A percentile compares a stretch with the other conserved stretches of the same genome.
phyloP scores from a whole-genome alignment of 2,113 vertebrate genomes.

The Perca flavescens region DNA sequence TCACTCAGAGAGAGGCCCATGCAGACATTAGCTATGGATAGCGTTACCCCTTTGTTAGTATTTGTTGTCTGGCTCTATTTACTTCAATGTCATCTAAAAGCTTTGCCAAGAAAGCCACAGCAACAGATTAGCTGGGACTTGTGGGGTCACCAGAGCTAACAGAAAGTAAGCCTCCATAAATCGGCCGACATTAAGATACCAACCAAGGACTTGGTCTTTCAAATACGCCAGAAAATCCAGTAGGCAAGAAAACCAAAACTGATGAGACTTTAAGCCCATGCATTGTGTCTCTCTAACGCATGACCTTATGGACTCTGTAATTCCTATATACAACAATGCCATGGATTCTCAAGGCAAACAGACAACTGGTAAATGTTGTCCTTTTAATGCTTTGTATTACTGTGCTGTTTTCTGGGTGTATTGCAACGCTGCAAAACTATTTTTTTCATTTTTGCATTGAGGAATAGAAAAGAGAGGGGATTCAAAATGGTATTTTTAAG shows the following conservation, averaged over 20 bases:
- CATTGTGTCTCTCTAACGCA: slow-evolving; percentile 52
- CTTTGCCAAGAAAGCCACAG: slow-evolving; percentile 64
- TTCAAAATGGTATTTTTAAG: background rate
- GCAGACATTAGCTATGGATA: slow-evolving; percentile 59
- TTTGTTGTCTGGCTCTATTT: slow-evolving; percentile 75
- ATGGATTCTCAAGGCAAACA: slow-evolving; percentile 33
- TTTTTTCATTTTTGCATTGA: background rate
- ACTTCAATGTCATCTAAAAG: slow-evolving; percentile 67
- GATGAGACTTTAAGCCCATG: slow-evolving; percentile 50
- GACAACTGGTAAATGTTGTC: slow-evolving; percentile 28
- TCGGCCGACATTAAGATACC: slow-evolving; percentile 63
- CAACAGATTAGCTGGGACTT: slow-evolving; percentile 71
- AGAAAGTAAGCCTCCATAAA: slow-evolving; percentile 73
- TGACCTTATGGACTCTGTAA: slow-evolving; percentile 35
- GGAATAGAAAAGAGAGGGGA: background rate
- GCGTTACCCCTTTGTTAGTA: slow-evolving; percentile 67
- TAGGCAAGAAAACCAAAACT: slow-evolving; percentile 35
- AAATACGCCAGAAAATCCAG: slow-evolving; percentile 61
- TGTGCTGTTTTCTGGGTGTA: slow-evolving; percentile 10
- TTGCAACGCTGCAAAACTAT: slow-evolving; percentile 14
- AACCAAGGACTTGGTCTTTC: slow-evolving; percentile 73
- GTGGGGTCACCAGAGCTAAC: slow-evolving; percentile 62
- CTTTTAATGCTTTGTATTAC: slow-evolving; percentile 30
- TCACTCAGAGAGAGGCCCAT: slow-evolving; percentile 35
- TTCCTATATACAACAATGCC: slow-evolving; percentile 45